Base-by-base conservation (phyloP, 64 coral and sea anemone species). In the Acropora tenuis region DNA sequence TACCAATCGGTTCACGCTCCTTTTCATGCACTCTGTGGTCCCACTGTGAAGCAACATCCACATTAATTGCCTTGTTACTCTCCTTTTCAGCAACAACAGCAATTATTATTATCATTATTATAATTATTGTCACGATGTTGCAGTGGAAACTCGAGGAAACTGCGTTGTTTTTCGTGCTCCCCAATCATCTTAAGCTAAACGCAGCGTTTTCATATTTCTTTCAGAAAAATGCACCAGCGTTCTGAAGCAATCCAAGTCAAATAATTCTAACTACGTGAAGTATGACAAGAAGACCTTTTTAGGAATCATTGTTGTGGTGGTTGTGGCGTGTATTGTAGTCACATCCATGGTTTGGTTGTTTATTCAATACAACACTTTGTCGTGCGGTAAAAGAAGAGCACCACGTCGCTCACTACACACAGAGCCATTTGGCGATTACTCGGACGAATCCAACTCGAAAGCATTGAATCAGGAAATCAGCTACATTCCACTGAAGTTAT, bases 251-350 rank as follows among this genome's bases (percentile, higher is more conserved):
- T 18, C 74, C 6, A 75, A 76, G 19, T 50, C 10, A 1, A 83
- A 80, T 73, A 84, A 43, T 17, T 87, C 71, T 2, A 89, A 90
- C 10, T 43, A 84, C 41, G 83, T 85, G 48, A 63, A 86, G 44
- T 90, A 97, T 45, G 95, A 97, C 78, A 91, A 97, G 83, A 97
- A 97, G 77, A 97, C 95, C 1, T 94, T 94, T 55, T 67, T 97
- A 8, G 95, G 83, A 8, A 97, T 97, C 44, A 97, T 97, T 17
- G 95, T 97, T 18, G 90, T 97, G 19, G 91, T 88, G 10, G 95
- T 94, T 0, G 95, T 97, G 18, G 85, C 89, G 0, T 91, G 92
- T 47, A 93, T 97, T 8, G 93, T 97, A 9, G 95, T 92, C 0
- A 97, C 95, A 12, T 97, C 95, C 15, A 84, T 94, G 40, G 95